These are phyloP conservation scores for Albula goreensis DNA, from an alignment of 2,113 vertebrate genomes.

Conservation along the genomic window DNA sequence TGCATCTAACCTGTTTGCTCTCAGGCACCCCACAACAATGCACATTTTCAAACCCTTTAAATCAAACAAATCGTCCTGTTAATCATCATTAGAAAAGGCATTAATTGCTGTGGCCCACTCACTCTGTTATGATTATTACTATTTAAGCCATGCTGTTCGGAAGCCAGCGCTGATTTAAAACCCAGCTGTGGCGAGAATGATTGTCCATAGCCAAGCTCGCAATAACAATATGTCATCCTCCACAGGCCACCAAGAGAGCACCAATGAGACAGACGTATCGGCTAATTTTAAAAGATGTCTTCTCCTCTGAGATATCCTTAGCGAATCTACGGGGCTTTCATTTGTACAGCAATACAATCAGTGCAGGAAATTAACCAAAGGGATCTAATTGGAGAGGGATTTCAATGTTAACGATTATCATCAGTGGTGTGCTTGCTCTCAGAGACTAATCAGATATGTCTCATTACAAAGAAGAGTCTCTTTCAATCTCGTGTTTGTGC, in stretches of 20 bases:
- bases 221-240: constrained; percentile 23
- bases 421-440: constrained; percentile 25
- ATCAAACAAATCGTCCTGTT: constrained; percentile 50
- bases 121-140: constrained; percentile 47
- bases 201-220: constrained; percentile 20
- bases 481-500: constrained; percentile 21
- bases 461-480: constrained; percentile 42
- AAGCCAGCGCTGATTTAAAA: constrained; percentile 38
- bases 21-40: background rate
- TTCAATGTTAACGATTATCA: constrained; percentile 38
- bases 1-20: constrained; percentile 44
- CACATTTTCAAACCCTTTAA: constrained; percentile 43
- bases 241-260: background rate
- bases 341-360: constrained; percentile 38
- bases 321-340: constrained; percentile 28
- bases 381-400: constrained; percentile 46
- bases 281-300: constrained; percentile 7
- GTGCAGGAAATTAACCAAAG: constrained; percentile 50
- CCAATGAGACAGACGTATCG: background rate
- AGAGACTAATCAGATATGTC: constrained; percentile 50
- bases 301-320: background rate
- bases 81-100: constrained; percentile 56
- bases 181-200: constrained; percentile 38
- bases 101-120: constrained; percentile 52
- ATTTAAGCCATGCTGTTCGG: constrained; percentile 34